Conservation (phyloP, 2,113 vertebrate species). For the Orcinus orca region DNA sequence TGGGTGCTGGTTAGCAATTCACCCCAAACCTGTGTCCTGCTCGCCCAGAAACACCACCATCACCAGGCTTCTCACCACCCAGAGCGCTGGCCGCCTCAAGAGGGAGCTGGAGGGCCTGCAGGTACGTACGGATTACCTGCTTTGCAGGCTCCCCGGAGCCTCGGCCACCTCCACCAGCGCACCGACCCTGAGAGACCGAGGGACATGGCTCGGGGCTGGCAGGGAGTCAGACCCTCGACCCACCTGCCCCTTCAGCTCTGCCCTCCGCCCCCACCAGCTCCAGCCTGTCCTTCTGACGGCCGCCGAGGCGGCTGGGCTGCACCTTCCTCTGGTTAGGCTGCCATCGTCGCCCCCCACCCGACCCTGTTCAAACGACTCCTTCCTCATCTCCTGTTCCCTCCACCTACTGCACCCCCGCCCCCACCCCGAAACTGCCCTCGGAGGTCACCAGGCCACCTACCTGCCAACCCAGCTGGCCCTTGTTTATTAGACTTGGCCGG, state of each 20-base stretch:
- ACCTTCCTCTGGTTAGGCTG: rapidly evolving
- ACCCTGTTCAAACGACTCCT: neutral
- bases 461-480: neutral
- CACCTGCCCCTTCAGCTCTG: neutral
- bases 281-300: rapidly evolving
- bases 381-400: rapidly evolving
- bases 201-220: neutral
- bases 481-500: rapidly evolving
- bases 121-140: rapidly evolving
- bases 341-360: neutral
- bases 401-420: neutral
- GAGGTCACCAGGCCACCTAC: neutral
- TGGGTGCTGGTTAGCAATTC: neutral
- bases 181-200: rapidly evolving
- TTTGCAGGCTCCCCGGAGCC: rapidly evolving
- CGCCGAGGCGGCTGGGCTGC: rapidly evolving
- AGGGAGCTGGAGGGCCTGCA: neutral
- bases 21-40: neutral
- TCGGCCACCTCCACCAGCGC: no score
- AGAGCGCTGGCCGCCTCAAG: rapidly evolving
- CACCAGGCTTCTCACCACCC: rapidly evolving
- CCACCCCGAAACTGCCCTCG: neutral
- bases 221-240: no score
- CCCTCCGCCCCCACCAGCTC: neutral
- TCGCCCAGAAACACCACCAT: rapidly evolving